Conservation (phyloP, 2,797 vertebrate species). For the Otolemur crassicaudatus region DNA sequence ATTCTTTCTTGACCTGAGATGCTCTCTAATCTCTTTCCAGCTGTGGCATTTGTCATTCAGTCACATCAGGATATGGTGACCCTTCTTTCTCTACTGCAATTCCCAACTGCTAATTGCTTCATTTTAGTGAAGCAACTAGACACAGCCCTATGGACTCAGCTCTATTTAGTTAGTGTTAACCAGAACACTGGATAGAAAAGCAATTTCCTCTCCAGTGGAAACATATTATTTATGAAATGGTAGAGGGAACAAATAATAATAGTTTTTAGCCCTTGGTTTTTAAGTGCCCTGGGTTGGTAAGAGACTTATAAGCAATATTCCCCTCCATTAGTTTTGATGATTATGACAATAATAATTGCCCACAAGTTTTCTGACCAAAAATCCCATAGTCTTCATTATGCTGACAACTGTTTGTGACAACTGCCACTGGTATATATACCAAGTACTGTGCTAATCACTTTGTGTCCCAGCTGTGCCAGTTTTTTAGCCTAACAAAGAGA, state of each 20-base stretch:
- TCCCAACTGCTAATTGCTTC: conserved; percentile 80
- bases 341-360: neutral
- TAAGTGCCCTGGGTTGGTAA: neutral
- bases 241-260: conserved; percentile 43
- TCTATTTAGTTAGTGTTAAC: conserved; percentile 73
- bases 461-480: neutral
- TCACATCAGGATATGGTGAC: conserved; percentile 77
- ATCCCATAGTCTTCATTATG: neutral
- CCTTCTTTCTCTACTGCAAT: conserved; percentile 67
- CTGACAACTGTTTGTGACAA: neutral
- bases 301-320: conserved; percentile 18
- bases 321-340: neutral
- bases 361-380: neutral
- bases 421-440: neutral
- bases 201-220: conserved; percentile 64
- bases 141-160: conserved; percentile 50
- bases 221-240: neutral
- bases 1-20: conserved; percentile 80
- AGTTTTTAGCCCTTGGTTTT: conserved; percentile 41
- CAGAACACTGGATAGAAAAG: conserved; percentile 64
- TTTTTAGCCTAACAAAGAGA: neutral
- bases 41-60: conserved; percentile 84
- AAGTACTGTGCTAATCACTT: neutral
- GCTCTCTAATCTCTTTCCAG: conserved; percentile 82
- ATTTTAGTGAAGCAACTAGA: conserved; percentile 70